Base-by-base conservation (phyloP, 2,888 invertebrate genomes). In the Hydroisotoma schaefferi region DNA sequence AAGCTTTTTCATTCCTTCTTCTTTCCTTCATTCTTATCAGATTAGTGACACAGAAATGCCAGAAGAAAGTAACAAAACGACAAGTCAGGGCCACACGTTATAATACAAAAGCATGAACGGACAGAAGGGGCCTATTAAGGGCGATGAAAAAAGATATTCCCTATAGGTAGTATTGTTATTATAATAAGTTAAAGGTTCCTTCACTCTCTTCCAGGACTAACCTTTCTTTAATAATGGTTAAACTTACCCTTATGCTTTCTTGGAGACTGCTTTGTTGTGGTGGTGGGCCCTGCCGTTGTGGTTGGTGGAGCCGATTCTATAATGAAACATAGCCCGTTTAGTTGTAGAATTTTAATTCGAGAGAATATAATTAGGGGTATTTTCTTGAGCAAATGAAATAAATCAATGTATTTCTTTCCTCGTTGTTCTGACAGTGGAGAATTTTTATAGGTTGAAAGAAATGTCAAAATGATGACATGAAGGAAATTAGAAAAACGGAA, bases 301-400 rank as follows among this genome's bases (percentile, higher is more conserved):
- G 88, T 88, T 52, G 90, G 89, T 56, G 89, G 88, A 70, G 85
- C 83, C 33, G 90, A 88, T 74, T 85, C 90, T 90, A 78, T 59
- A 78, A 29, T 43, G 37, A 12, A n/a, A 26, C 26, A 52, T 23
- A 12, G 18, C 18, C n/a, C n/a, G n/a, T n/a, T n/a, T n/a, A n/a
- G 37, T 38, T 15, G 33, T 33, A 10, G 33, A 33, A 33, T 33
- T 33, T 33, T 33, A 10, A 10, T 6, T 33, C 33, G 33, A 33
- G 15, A 33, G 33, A 33, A 33, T 33, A 33, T 15, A 33, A 6
- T 10, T 33, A 33, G 8, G 6, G 33, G 8, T 33, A 15, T 15
- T 33, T 29, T 38, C 46, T 18, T 25, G 25, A 22, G 4, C 23
- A 20, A 22, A 22, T 49, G n/a, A 37, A 33, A 33, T 29, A 52